Evolutionary conservation across 2,888 invertebrate species (phyloP).

Genomic region (Drosophila hamatofila): DNA sequence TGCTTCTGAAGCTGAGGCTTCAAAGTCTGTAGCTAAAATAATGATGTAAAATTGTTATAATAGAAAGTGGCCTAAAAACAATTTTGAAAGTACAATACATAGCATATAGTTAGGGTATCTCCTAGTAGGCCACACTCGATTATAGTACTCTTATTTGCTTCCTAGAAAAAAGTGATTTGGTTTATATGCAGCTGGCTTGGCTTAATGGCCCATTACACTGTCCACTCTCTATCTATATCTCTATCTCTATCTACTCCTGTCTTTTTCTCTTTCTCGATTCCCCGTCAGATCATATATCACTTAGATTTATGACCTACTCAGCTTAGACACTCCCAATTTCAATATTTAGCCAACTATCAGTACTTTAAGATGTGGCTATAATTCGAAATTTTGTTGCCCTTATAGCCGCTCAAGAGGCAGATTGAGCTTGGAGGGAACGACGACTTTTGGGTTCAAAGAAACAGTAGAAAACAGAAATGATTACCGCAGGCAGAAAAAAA

Average conservation of each 20-base stretch:
- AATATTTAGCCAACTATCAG: slow-evolving; percentile 14
- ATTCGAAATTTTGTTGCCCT: slow-evolving; percentile 21
- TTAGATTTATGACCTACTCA: slow-evolving; percentile 36
- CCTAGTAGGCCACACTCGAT: no score
- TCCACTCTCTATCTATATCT: neutral
- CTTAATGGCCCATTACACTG: no score
- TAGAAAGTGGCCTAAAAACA: no score
- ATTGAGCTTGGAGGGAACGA: slow-evolving; percentile 1
- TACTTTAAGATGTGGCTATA: slow-evolving; percentile 2
- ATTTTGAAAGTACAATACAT: no score
- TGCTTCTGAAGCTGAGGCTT: no score
- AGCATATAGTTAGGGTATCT: no score
- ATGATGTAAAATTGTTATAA: no score
- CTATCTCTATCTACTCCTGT: neutral
- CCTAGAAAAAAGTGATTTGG: neutral
- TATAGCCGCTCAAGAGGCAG: slow-evolving; percentile 12
- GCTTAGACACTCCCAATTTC: slow-evolving; percentile 32
- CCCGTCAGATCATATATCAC: slow-evolving; percentile 2
- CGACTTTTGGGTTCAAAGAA: slow-evolving; percentile 26
- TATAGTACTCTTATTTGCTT: neutral
- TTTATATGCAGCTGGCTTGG: neutral
- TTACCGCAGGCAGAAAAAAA: slow-evolving; percentile 11
- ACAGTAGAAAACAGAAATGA: slow-evolving; percentile 20
- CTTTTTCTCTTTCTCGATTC: neutral
- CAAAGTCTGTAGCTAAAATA: no score